These are phyloP conservation scores for Oncorhynchus clarkii DNA, from an alignment of 2,113 vertebrate genomes.

Conservation along the genomic window DNA sequence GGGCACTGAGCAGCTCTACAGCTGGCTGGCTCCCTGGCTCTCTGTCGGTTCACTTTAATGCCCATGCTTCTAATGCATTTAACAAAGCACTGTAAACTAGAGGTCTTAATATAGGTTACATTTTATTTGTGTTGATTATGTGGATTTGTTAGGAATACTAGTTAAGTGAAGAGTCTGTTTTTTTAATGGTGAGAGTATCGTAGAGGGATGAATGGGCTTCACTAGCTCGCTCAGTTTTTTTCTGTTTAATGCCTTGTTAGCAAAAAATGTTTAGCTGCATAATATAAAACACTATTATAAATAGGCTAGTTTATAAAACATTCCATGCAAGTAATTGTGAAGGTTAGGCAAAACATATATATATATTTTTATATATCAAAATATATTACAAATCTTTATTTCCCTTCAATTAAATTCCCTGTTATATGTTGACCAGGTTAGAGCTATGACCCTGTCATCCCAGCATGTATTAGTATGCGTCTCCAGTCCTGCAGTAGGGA, in stretches of 20 bases:
- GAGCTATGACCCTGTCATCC: not conserved
- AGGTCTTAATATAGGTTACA: not conserved
- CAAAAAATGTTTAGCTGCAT: not conserved
- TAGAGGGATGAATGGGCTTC: not conserved
- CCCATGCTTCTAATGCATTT: not conserved
- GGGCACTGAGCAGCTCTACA: conserved; percentile 14
- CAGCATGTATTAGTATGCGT: conserved; percentile 48
- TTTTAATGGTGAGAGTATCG: not conserved
- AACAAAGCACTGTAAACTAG: not conserved
- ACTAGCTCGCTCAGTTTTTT: not conserved
- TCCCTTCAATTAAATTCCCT: not conserved
- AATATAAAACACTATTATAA: not conserved
- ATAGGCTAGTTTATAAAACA: no score
- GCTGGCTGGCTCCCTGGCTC: not conserved
- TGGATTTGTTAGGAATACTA: not conserved
- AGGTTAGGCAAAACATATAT: no score
- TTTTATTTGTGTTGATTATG: not conserved
- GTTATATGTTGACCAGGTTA: not conserved
- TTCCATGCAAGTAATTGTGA: no score
- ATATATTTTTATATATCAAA: no score
- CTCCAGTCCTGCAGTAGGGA: conserved; percentile 29
- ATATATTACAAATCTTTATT: not conserved
- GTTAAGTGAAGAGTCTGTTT: not conserved
- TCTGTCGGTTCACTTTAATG: not conserved
- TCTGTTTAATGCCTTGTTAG: not conserved